Conservation (phyloP, 2,113 vertebrate species). For the Aleadryas rufinucha region DNA sequence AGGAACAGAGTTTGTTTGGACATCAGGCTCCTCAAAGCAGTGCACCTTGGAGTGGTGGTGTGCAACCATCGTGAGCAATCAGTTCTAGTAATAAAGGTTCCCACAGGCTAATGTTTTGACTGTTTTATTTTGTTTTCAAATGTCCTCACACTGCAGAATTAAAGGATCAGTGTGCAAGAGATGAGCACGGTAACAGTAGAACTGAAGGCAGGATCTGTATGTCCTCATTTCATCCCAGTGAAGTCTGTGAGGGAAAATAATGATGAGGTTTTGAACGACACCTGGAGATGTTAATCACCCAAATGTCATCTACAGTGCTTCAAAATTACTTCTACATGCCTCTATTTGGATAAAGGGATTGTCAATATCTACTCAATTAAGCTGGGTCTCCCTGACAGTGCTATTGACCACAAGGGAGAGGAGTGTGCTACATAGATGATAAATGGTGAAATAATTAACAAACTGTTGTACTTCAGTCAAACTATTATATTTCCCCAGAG, state of each 20-base stretch:
- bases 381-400: not conserved
- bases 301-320: not conserved
- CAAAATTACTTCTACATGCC: not conserved
- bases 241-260: not conserved
- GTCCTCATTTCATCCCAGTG: not conserved
- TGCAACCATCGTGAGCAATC: not conserved
- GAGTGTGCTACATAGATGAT: not conserved
- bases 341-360: not conserved
- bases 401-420: not conserved
- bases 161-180: not conserved
- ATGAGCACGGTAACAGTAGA: not conserved
- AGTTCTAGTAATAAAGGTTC: not conserved
- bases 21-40: not conserved
- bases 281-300: not conserved
- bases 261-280: not conserved
- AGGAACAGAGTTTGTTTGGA: not conserved
- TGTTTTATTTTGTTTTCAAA: not conserved
- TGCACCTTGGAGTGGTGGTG: not conserved
- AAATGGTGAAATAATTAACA: not conserved
- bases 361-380: constrained; percentile 13
- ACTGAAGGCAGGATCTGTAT: accelerated
- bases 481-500: not conserved
- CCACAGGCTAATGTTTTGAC: not conserved
- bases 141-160: not conserved
- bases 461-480: not conserved